phyloP scores from a whole-genome alignment of 2,888 invertebrate genomes.

The Heliothis peltigera region DNA sequence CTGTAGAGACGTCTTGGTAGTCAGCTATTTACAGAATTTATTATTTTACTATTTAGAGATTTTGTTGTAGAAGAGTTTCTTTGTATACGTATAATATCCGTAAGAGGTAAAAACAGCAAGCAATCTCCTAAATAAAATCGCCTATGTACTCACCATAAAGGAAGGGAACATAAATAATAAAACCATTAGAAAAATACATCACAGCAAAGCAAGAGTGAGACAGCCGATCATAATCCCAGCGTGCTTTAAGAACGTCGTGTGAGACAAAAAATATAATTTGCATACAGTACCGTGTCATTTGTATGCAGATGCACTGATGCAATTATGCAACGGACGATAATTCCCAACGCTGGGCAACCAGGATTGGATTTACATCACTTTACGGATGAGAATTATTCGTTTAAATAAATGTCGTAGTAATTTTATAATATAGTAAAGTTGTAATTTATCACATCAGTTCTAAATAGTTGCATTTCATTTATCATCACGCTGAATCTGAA shows the following conservation, averaged over 20 bases:
- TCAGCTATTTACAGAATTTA: no score
- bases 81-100: no score
- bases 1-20: no score
- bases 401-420: conserved; percentile 9
- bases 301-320: conserved; percentile 62
- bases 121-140: no score
- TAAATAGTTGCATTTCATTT: not conserved
- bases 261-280: conserved; percentile 49
- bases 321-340: conserved; percentile 60
- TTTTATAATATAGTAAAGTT: not conserved
- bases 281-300: conserved; percentile 56
- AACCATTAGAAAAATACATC: not conserved
- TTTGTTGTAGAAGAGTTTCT: no score
- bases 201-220: conserved; percentile 3
- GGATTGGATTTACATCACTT: conserved; percentile 42
- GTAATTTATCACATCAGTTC: not conserved
- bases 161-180: not conserved
- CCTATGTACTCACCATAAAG: not conserved
- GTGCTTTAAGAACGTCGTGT: conserved; percentile 15
- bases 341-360: conserved; percentile 50
- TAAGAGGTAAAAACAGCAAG: no score
- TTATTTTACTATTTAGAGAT: no score
- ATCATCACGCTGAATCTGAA: no score
- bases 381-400: conserved; percentile 18
- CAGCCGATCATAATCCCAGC: conserved; percentile 18